phyloP scores from a whole-genome alignment of 2,113 vertebrate species.

The Heptranchias perlo region DNA sequence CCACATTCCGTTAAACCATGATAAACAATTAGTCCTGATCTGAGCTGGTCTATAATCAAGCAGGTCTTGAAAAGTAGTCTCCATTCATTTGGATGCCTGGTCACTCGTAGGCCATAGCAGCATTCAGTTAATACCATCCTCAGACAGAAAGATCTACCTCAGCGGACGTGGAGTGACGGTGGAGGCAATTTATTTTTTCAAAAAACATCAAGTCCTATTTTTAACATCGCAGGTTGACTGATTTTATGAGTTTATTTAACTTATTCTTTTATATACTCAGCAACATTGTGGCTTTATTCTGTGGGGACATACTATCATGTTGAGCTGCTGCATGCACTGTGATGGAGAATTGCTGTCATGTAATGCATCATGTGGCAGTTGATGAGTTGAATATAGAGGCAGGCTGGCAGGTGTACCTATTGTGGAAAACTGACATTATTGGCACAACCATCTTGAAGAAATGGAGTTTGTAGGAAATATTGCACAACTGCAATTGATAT shows the following conservation, averaged over 20 bases:
- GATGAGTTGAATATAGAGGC: too few species aligned
- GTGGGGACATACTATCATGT: not conserved
- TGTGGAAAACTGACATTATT: not conserved
- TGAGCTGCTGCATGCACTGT: not conserved
- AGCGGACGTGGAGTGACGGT: not conserved
- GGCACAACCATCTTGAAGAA: not conserved
- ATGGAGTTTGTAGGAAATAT: not conserved
- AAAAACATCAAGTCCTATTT: not conserved
- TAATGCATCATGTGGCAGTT: not conserved
- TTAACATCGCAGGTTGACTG: not conserved
- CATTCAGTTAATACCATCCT: not conserved
- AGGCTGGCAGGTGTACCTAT: too few species aligned
- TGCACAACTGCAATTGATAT: not conserved
- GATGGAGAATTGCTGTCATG: not conserved
- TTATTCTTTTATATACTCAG: not conserved
- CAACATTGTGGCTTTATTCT: not conserved
- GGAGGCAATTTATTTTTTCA: not conserved
- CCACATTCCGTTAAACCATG: not conserved
- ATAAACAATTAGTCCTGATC: not conserved
- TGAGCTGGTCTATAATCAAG: not conserved
- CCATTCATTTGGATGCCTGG: not conserved
- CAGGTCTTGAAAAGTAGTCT: not conserved
- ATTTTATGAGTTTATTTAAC: conserved; percentile 16
- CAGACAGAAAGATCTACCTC: not conserved
- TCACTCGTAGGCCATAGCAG: not conserved